A percentile compares a stretch with the other conserved stretches of the same genome.
These are phyloP conservation scores for Tethea ocularis DNA, from an alignment of 2,888 invertebrate genomes.

Conservation along the genomic window DNA sequence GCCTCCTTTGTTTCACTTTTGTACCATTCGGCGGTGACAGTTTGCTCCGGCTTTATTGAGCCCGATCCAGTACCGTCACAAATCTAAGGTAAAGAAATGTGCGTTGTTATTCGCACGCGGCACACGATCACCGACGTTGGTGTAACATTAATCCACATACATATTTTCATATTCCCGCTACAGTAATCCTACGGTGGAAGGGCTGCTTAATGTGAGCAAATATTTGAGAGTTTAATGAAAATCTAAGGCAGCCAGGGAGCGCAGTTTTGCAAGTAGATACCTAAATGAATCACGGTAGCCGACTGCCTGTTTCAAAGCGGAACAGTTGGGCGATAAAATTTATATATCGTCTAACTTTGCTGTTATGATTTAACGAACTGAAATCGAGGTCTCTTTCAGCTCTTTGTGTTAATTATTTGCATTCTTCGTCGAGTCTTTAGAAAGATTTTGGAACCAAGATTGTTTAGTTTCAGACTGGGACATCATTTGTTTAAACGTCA, in stretches of 20 bases:
- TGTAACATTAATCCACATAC: constrained; percentile 62
- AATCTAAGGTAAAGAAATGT: constrained; percentile 57
- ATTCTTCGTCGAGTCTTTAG: constrained; percentile 48
- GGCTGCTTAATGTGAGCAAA: constrained; percentile 66
- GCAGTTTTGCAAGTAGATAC: constrained; percentile 66
- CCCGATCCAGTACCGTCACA: constrained; percentile 48
- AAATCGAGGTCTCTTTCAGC: constrained; percentile 58
- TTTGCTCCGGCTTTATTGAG: constrained; percentile 62
- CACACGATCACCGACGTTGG: constrained; percentile 47
- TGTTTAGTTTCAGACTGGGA: constrained; percentile 24
- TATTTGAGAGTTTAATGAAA: constrained; percentile 78
- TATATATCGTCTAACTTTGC: constrained; percentile 75
- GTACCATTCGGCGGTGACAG: constrained; percentile 49
- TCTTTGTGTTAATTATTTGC: constrained; percentile 62
- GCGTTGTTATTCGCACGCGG: constrained; percentile 59
- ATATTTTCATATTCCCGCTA: constrained; percentile 68
- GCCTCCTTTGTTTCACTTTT: constrained; percentile 56
- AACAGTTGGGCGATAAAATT: constrained; percentile 71
- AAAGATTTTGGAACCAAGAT: constrained; percentile 24
- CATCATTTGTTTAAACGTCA: background rate
- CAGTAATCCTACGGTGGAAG: constrained; percentile 57
- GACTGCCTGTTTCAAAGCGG: constrained; percentile 52
- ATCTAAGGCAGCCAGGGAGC: constrained; percentile 64
- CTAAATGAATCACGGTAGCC: constrained; percentile 71
- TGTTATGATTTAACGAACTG: constrained; percentile 78